Base-by-base conservation (phyloP, 2,113 vertebrate species). In the Arvicanthis niloticus region DNA sequence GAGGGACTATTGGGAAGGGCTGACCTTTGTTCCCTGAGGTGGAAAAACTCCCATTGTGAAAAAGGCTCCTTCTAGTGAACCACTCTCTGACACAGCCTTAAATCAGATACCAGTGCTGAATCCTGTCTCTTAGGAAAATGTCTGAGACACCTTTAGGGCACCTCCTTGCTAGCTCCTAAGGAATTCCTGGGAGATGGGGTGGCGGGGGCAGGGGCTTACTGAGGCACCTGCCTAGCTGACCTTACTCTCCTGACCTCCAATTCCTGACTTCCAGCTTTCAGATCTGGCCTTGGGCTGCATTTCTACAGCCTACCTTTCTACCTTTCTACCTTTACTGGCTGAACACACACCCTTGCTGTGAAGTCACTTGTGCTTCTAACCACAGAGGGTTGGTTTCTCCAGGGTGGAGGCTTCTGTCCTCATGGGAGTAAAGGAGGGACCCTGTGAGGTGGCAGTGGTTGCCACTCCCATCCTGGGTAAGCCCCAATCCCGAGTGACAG, bases 381-480 rank as follows among this genome's bases (percentile, higher is more conserved):
- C 42, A 4, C 6, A 10, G 40, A 77, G 65, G 10, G 2, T 34
- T 56, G 5, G 1, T 31, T 48, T 80, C 9, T 22, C 37, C 34
- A 9, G 42, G 1, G 2, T 0, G 15, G 80, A 89, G 65, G 21
- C 21, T 81, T 58, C 3, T 12, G 31, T n/a, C 16, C 16, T 75
- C 62, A n/a, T 72, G 31, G 40, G 45, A 15, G 13, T 37, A 68
- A 58, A 78, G 53, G 31, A 65, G 34, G 26, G 31, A 3, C 75
- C 40, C 0, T 0, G 6, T 65, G 96, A 67, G 2, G 29, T 5
- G 3, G 6, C 29, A 26, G 0, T 0, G 51, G 10, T 45, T 4
- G 24, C 13, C 51, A 37, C 2, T 22, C 31, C 9, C 2, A n/a
- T 40, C 17, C 26, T 34, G 70, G 67, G 48, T 7, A 72, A n/a